Evolutionary conservation across 2,113 vertebrate genomes (phyloP).

Genomic region (Sakesphorus luctuosus): DNA sequence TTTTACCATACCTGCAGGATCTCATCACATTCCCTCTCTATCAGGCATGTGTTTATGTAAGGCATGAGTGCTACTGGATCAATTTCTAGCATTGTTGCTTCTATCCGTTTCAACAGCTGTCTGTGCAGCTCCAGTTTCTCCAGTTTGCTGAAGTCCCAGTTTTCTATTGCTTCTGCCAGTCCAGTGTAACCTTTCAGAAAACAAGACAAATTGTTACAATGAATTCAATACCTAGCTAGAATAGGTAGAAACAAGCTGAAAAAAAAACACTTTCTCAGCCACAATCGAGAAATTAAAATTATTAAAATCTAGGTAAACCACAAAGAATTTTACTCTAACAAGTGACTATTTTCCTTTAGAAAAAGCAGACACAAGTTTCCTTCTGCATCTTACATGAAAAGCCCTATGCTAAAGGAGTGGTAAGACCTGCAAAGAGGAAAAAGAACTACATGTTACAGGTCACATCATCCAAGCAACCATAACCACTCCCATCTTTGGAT

Average conservation of each 20-base stretch:
- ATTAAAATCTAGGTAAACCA: neutral
- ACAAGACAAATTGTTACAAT: neutral
- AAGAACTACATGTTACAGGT: neutral
- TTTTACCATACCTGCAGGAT: neutral
- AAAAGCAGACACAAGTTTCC: neutral
- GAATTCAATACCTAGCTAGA: neutral
- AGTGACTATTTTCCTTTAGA: neutral
- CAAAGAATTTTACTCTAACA: neutral
- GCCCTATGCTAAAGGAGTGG: neutral
- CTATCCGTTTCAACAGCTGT: constrained; percentile 30
- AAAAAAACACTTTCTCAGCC: neutral
- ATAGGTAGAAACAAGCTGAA: neutral
- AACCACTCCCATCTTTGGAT: neutral
- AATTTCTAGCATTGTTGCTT: constrained; percentile 26
- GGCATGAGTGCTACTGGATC: neutral
- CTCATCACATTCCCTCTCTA: constrained; percentile 43
- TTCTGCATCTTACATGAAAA: neutral
- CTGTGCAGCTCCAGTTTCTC: constrained; percentile 25
- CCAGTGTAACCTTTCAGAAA: constrained; percentile 24
- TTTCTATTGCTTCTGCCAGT: constrained; percentile 46
- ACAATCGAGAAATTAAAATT: neutral
- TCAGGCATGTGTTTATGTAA: neutral
- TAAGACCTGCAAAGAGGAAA: neutral
- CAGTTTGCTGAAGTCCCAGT: constrained; percentile 51
- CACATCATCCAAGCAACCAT: neutral